Conservation (phyloP, 2,113 vertebrate species). For the Halcyon senegalensis region DNA sequence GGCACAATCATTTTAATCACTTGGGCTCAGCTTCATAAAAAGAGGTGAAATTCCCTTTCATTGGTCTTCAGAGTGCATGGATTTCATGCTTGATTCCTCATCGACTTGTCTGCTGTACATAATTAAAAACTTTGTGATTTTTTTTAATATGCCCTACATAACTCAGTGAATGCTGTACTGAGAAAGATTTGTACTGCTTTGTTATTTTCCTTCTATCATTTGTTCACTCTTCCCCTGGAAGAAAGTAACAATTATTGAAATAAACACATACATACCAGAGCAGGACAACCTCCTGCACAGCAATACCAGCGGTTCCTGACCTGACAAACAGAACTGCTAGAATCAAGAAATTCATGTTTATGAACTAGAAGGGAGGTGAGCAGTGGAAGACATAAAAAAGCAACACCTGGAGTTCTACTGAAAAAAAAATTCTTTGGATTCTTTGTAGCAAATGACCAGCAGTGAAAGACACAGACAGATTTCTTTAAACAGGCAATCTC, state of each 20-base stretch:
- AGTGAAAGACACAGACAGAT: background rate
- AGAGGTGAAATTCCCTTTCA: constrained; percentile 58
- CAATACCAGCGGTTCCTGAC: background rate
- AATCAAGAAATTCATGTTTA: background rate
- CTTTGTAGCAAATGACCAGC: background rate
- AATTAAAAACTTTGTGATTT: constrained; percentile 16
- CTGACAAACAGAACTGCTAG: background rate
- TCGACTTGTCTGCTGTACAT: background rate
- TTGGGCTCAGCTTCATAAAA: constrained; percentile 50
- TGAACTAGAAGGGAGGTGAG: background rate
- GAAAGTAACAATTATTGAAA: background rate
- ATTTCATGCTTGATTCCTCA: constrained; percentile 53
- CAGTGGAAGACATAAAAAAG: background rate
- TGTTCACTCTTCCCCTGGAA: background rate
- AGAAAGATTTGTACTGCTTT: background rate
- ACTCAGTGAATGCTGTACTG: background rate
- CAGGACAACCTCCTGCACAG: background rate
- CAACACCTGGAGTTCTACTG: background rate
- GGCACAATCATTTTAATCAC: constrained; percentile 47
- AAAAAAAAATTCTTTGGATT: background rate
- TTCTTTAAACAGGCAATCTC: background rate
- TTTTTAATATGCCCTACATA: constrained; percentile 17
- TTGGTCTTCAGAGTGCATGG: constrained; percentile 32
- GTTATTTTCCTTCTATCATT: background rate
- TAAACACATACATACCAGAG: background rate